Evolutionary conservation across 2,888 invertebrate species (phyloP).

Genomic region (Temnothorax ravouxi): DNA sequence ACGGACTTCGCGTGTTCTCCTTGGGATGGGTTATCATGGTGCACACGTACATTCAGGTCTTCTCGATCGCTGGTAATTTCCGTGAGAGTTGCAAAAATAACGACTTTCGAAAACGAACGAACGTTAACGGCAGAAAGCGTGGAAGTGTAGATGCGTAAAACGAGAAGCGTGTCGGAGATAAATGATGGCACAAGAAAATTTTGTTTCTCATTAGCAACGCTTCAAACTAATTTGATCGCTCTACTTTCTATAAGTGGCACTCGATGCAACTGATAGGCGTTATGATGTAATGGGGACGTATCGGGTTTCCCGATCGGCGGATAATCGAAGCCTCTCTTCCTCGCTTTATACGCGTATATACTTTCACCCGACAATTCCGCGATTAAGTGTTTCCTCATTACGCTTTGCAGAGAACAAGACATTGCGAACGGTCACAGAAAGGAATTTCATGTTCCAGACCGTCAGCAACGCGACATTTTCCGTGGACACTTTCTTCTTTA

Average conservation of each 20-base stretch:
- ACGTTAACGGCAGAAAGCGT: too few species aligned
- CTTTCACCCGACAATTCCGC: constrained; percentile 66
- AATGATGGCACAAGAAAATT: background rate
- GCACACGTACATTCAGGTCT: constrained; percentile 94
- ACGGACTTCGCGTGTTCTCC: constrained; percentile 93
- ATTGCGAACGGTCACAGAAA: constrained; percentile 91
- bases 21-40: constrained; percentile 95
- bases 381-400: constrained; percentile 77
- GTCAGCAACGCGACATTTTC: constrained; percentile 95
- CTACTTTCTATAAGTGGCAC: constrained; percentile 61
- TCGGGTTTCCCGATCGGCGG: constrained; percentile 40
- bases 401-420: constrained; percentile 92
- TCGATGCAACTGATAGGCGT: constrained; percentile 7
- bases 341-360: constrained; percentile 20
- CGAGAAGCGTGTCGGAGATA: background rate
- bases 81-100: background rate
- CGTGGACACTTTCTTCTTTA: constrained; percentile 95
- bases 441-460: constrained; percentile 93
- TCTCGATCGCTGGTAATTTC: constrained; percentile 89
- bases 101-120: background rate
- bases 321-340: constrained; percentile 48
- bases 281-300: constrained; percentile 59
- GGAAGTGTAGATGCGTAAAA: background rate
- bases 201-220: constrained; percentile 13
- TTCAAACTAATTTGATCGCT: constrained; percentile 54